Base-by-base conservation (phyloP, 2,113 vertebrate species). In the Myocastor coypus region DNA sequence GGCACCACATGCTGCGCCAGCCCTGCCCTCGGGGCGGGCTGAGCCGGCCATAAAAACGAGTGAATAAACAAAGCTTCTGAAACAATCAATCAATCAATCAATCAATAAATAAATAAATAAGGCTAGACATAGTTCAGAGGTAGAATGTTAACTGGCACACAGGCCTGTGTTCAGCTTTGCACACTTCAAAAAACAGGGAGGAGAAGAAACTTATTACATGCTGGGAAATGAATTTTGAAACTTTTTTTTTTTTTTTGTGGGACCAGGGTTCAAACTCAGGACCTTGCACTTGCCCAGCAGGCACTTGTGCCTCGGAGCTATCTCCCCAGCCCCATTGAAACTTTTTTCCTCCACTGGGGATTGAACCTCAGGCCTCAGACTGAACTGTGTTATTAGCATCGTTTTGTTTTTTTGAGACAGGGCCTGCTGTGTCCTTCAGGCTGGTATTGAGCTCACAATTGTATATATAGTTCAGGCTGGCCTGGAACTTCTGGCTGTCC, bases 221-320 rank as follows among this genome's bases (percentile, higher is more conserved):
- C 46, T 84, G 9, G 42, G 46, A 90, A 94, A 81, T 91, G 28
- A 68, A 75, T 89, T 64, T 84, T 94, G 50, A 94, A 75, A 42
- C 40, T 42, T 69, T 75, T 75, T 14, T 14, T 16, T 5, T 69
- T 37, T 69, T n/a, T 32, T 68, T 66, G 28, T 11, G 26, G 8
- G 11, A 30, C 63, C 4, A 14, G 61, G 61, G 9, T 9, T 63
- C 8, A 24, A 63, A 63, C 61, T 63, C 24, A 26, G 24, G 61
- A 7, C 61, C 61, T 63, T 28, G 61, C 3, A 24, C 61, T 63
- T 63, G 24, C 24, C 2, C 1, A 8, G 61, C 24, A 63, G 24
- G 61, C 24, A 24, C 24, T 63, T 63, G 7, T 10, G 7, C 24
- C 26, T 9, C 61, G 26, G 61, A 63, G 7, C 61, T 9, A 63